Evolutionary conservation across 2,113 vertebrate species (phyloP).

Genomic region (Gymnarchus niloticus): DNA sequence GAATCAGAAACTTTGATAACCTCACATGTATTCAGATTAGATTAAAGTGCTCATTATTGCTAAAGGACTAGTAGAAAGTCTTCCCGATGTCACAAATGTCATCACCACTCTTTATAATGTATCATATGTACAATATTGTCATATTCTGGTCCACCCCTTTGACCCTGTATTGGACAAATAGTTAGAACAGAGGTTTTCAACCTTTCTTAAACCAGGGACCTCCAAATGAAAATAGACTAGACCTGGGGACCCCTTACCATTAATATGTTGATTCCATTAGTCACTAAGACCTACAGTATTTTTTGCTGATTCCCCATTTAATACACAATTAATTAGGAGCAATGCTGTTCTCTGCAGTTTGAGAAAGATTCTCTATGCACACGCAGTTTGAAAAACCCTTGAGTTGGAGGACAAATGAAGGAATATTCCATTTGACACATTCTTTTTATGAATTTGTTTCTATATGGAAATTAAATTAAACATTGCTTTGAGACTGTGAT

Average conservation of each 20-base stretch:
- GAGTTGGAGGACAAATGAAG: too few species aligned
- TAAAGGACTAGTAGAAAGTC: background rate
- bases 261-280: background rate
- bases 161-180: background rate
- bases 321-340: too few species aligned
- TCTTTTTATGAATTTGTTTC: too few species aligned
- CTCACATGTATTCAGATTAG: background rate
- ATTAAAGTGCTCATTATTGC: background rate
- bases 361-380: too few species aligned
- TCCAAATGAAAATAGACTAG: background rate
- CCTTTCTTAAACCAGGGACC: background rate
- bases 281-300: background rate
- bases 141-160: background rate
- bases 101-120: background rate
- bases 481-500: too few species aligned
- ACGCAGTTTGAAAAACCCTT: too few species aligned
- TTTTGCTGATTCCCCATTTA: too few species aligned
- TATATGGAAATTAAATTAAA: too few species aligned
- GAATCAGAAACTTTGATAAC: background rate
- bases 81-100: background rate
- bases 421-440: too few species aligned
- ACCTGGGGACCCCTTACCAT: background rate
- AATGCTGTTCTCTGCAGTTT: too few species aligned
- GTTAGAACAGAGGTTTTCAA: background rate
- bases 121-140: too few species aligned